A percentile compares a stretch with the other conserved stretches of the same genome.
Conservation (phyloP, 2,113 vertebrate genomes). For the Mastomys natalensis region DNA sequence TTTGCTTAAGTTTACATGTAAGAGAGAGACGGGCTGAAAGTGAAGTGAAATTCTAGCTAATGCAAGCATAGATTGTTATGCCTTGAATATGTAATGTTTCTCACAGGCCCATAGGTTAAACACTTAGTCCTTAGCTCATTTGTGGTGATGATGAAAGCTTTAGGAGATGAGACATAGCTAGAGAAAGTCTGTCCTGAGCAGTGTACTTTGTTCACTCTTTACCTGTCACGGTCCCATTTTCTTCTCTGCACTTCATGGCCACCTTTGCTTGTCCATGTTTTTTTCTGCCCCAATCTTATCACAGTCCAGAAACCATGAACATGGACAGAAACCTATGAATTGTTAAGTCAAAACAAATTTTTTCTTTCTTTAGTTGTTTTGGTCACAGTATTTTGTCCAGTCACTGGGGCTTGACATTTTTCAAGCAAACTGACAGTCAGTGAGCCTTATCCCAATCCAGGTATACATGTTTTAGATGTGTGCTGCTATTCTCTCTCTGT, state of each 20-base stretch:
- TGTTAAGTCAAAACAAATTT: not conserved
- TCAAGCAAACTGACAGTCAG: not conserved
- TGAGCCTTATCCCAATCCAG: not conserved
- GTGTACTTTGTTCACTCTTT: not conserved
- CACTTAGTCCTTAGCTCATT: not conserved
- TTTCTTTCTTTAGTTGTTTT: not conserved
- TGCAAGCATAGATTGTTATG: not conserved
- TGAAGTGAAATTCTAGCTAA: not conserved
- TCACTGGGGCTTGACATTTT: not conserved
- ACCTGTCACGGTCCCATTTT: not conserved
- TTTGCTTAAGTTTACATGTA: not conserved
- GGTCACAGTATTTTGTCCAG: not conserved
- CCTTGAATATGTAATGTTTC: not conserved
- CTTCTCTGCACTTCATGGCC: not conserved
- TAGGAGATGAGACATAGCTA: not conserved
- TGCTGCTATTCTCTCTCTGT: too few relatives aligned
- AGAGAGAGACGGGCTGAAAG: not conserved
- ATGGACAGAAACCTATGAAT: not conserved
- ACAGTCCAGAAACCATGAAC: not conserved
- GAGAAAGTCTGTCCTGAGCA: not conserved
- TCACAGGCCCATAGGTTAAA: not conserved
- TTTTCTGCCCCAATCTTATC: not conserved
- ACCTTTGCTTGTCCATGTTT: not conserved
- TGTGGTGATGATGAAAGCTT: not conserved
- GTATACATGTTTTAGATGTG: not conserved